Percentiles rank a stretch among this genome's conserved stretches.
These are phyloP conservation scores for Ceryle rudis DNA, from an alignment of 2,797 vertebrate genomes.

Conservation along the genomic window DNA sequence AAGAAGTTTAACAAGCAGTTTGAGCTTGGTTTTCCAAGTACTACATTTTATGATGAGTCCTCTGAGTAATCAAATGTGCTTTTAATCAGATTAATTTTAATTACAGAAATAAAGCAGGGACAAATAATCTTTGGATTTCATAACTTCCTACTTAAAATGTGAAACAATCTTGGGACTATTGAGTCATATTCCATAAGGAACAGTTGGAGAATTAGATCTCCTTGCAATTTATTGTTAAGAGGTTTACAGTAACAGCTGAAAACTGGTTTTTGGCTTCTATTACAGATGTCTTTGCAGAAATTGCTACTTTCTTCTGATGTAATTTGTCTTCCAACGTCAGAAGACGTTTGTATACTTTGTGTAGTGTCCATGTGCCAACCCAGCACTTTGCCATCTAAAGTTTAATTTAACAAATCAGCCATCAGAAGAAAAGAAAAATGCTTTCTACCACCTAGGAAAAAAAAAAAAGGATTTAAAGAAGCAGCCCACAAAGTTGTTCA, in stretches of 20 bases:
- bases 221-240: background rate
- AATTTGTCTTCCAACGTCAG: background rate
- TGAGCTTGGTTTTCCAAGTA: background rate
- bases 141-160: background rate
- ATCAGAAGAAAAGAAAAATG: background rate
- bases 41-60: background rate
- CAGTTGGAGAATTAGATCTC: background rate
- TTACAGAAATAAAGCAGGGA: background rate
- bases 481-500: background rate
- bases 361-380: background rate
- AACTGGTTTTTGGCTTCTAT: background rate
- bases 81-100: background rate
- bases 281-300: background rate
- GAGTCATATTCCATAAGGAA: background rate
- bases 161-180: background rate
- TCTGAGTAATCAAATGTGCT: background rate
- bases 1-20: background rate
- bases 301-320: background rate
- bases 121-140: background rate
- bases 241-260: background rate
- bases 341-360: background rate
- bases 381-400: background rate
- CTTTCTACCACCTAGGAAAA: background rate
- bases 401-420: background rate
- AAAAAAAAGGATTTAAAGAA: background rate